Percentiles rank a stretch among this genome's conserved stretches.
phyloP scores from a whole-genome alignment of 2,797 vertebrate genomes.

The Acipenser transmontanus region DNA sequence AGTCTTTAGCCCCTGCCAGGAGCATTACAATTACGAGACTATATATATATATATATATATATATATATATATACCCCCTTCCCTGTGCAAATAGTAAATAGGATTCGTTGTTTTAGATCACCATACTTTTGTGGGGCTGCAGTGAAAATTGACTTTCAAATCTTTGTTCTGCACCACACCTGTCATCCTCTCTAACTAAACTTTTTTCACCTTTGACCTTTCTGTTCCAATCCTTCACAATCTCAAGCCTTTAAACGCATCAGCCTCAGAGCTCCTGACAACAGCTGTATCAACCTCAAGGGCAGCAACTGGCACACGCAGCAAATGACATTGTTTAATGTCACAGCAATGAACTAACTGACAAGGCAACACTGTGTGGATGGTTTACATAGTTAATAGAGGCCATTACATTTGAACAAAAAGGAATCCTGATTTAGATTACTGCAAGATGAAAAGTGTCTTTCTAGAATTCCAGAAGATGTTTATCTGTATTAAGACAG shows the following conservation, averaged over 20 bases:
- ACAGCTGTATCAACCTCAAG: conserved; percentile 85
- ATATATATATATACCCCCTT: neutral
- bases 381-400: neutral
- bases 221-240: conserved; percentile 46
- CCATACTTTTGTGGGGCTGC: neutral
- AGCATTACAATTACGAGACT: no score
- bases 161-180: conserved; percentile 44
- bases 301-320: conserved; percentile 69
- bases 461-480: no score
- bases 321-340: conserved; percentile 54
- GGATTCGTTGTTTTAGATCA: neutral
- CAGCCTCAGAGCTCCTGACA: conserved; percentile 20
- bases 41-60: neutral
- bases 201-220: conserved; percentile 55
- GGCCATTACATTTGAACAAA: neutral
- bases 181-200: conserved; percentile 63
- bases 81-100: neutral
- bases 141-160: conserved; percentile 37
- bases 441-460: no score
- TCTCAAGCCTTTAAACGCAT: conserved; percentile 28
- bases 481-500: no score
- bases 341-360: conserved; percentile 44
- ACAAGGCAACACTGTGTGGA: conserved; percentile 20
- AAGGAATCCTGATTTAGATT: no score
- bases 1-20: no score